phyloP scores from a whole-genome alignment of 2,797 vertebrate genomes.

The Pelodytes ibericus region DNA sequence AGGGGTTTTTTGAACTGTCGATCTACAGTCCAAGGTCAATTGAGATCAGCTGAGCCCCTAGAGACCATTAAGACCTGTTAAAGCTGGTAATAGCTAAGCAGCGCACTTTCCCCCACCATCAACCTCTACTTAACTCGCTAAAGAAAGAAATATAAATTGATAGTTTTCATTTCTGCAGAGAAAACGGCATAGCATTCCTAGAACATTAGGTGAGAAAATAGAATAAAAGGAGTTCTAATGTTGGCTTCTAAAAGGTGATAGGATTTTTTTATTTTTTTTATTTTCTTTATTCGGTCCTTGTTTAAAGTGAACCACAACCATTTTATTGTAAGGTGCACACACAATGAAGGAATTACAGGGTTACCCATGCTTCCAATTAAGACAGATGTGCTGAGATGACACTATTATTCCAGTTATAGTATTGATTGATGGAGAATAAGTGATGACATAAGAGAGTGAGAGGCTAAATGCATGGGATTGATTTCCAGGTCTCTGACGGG shows the following conservation, averaged over 20 bases:
- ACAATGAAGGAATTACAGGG: constrained; percentile 10
- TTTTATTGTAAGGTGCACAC: not conserved
- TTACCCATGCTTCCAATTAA: constrained; percentile 32
- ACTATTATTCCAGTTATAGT: constrained; percentile 31
- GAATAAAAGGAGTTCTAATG: constrained; percentile 19
- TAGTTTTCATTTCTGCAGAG: constrained; percentile 43
- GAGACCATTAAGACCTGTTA: constrained; percentile 45
- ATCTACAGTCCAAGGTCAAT: constrained; percentile 44
- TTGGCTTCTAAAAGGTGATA: constrained; percentile 2
- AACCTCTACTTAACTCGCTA: constrained; percentile 43
- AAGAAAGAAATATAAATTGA: constrained; percentile 47
- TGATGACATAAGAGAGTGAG: constrained; percentile 30
- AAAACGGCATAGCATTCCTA: constrained; percentile 23
- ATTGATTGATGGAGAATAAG: constrained; percentile 30
- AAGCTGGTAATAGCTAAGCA: constrained; percentile 47
- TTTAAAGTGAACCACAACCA: constrained; percentile 7
- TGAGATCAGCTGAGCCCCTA: constrained; percentile 34
- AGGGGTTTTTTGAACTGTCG: constrained; percentile 31
- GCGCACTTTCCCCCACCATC: constrained; percentile 41
- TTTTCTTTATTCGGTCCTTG: constrained; percentile 1
- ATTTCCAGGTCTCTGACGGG: constrained; percentile 53
- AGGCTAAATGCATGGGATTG: constrained; percentile 51
- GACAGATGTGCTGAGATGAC: constrained; percentile 26
- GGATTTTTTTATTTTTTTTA: not conserved
- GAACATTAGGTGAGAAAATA: constrained; percentile 26